Base-by-base conservation (phyloP, 2,113 vertebrate species). In the Grus americana region DNA sequence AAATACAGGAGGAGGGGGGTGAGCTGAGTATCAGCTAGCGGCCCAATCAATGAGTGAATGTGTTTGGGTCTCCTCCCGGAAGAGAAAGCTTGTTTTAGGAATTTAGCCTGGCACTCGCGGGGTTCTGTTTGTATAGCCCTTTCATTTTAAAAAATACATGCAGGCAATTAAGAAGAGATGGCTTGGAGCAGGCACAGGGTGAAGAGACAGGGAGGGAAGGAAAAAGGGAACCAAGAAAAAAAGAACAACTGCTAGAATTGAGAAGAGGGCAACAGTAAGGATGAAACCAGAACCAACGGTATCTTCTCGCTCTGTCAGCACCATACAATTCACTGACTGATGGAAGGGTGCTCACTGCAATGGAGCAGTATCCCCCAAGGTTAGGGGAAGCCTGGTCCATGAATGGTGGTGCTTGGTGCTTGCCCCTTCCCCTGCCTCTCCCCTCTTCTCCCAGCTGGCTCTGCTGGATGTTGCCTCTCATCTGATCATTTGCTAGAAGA, bases 31-130 rank as follows among this genome's bases (percentile, higher is more conserved):
- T 97, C 97, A 94, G 94, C 96, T 96, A 94, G 91, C 57, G 22
- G 65, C 68, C 82, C 94, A 89, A 90, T 97, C 94, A 96, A 97
- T 97, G 94, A 97, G 94, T 22, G 42, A 95, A 93, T 96, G 96
- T 95, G 94, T 97, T 95, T 80, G 78, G 82, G 86, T 86, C 95
- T 96, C 78, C 94, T 96, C 79, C 85, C 5, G 42, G 90, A 96
- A 96, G 95, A 95, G 90, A 84, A 95, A 95, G 90, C 92, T 94
- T 95, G 96, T 96, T 96, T 97, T 96, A 93, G 93, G 72, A 88
- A 90, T 95, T 94, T 72, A 92, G 57, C 76, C 91, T 96, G 95
- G 97, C 89, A 92, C 85, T 97, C 10, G 1, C 0, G 5, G 75
- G 80, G 67, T 62, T 94, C 89, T 96, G 93, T 93, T 96, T 97